A percentile compares a stretch with the other conserved stretches of the same genome.
Conservation (phyloP, 2,113 vertebrate species). For the Vulpes ferrilata region DNA sequence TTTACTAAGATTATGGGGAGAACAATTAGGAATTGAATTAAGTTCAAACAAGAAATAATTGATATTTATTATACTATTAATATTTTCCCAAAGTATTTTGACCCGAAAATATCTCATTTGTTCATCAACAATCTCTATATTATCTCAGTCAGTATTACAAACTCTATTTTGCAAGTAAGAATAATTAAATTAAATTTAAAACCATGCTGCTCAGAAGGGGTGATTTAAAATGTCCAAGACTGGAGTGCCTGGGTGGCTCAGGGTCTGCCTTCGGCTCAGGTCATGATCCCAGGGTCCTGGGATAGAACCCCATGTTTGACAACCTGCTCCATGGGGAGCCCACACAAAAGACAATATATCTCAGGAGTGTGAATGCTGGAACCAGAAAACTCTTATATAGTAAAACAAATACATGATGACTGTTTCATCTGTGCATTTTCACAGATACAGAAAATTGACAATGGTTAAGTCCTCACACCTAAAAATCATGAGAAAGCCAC, state of each 20-base stretch:
- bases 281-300: background rate
- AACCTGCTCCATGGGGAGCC: background rate
- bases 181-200: background rate
- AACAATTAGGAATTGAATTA: background rate
- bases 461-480: background rate
- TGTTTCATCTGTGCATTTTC: background rate
- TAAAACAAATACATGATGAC: background rate
- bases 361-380: accelerated
- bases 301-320: background rate
- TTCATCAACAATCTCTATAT: background rate
- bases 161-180: background rate
- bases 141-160: background rate
- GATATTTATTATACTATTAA: background rate
- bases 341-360: accelerated
- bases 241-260: accelerated
- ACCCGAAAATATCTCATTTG: background rate
- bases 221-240: background rate
- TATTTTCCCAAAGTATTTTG: background rate
- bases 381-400: background rate
- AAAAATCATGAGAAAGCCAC: background rate
- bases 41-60: background rate
- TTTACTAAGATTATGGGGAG: background rate
- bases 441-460: accelerated
- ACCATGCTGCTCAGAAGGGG: background rate
- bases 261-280: background rate